A percentile compares a stretch with the other conserved stretches of the same genome.
These are phyloP conservation scores for Adela reaumurella DNA, from an alignment of 2,888 invertebrate genomes.

Conservation along the genomic window DNA sequence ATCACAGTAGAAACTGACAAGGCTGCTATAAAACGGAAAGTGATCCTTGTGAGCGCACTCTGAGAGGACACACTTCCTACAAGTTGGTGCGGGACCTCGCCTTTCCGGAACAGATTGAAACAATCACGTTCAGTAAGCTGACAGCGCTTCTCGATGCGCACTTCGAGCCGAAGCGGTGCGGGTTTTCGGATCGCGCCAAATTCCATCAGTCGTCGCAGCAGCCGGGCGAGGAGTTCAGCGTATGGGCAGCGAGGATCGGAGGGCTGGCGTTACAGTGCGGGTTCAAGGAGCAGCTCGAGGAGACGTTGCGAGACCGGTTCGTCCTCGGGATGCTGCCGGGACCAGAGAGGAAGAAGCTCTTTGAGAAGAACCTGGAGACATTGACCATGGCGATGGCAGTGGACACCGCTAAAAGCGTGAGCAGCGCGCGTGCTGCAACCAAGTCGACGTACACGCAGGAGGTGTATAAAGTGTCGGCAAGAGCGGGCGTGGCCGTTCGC, in stretches of 20 bases:
- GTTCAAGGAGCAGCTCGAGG: constrained; percentile 9
- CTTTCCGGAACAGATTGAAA: constrained; percentile 11
- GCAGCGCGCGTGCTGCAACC: constrained; percentile 10
- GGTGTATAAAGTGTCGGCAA: neutral
- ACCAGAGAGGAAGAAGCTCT: constrained; percentile 15
- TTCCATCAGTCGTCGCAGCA: constrained; percentile 8
- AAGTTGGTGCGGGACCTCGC: constrained; percentile 12
- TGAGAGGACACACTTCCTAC: constrained; percentile 10
- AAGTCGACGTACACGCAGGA: neutral
- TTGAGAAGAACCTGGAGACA: constrained; percentile 10
- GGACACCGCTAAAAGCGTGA: constrained; percentile 13
- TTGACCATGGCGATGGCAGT: constrained; percentile 10
- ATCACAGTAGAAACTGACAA: constrained; percentile 7
- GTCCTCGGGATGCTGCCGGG: constrained; percentile 10
- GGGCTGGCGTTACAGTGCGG: constrained; percentile 10
- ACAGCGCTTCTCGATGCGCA: constrained; percentile 12
- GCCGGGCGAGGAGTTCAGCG: constrained; percentile 3
- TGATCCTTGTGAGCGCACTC: constrained; percentile 12
- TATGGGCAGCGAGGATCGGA: constrained; percentile 11
- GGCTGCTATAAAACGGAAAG: neutral
- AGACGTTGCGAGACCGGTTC: constrained; percentile 13
- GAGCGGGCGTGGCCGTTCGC: neutral
- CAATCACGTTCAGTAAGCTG: constrained; percentile 6
- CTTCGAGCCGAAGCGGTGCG: constrained; percentile 15
- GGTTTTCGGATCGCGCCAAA: constrained; percentile 14